Evolutionary conservation across 2,797 vertebrate species (phyloP).

Genomic region (Sebastes wilsoni): DNA sequence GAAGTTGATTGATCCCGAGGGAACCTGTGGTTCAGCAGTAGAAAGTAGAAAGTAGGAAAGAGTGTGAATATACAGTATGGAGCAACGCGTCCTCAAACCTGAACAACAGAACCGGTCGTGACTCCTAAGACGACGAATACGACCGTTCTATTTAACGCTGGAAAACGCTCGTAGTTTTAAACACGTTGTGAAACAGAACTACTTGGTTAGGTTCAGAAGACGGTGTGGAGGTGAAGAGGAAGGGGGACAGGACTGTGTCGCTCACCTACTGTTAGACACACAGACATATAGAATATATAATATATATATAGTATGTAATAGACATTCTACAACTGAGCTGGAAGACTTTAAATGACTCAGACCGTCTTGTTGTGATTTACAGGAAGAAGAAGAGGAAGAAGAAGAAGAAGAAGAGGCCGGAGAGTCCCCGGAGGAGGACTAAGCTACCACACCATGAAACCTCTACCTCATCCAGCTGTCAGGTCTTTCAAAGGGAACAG

Average conservation of each 20-base stretch:
- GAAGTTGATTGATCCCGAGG: not conserved
- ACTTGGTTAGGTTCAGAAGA: too few relatives aligned
- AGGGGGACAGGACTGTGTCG: not conserved
- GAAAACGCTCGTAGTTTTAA: not conserved
- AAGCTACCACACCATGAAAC: slow-evolving; percentile 83
- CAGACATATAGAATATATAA: too few relatives aligned
- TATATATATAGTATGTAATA: too few relatives aligned
- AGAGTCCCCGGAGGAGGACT: slow-evolving; percentile 91
- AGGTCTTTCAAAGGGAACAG: slow-evolving; percentile 94
- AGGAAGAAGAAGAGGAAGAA: slow-evolving; percentile 88
- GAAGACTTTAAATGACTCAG: not conserved
- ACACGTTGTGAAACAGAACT: not conserved
- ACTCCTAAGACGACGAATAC: too few relatives aligned
- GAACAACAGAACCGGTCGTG: not conserved
- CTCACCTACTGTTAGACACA: too few relatives aligned
- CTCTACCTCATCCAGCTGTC: slow-evolving; percentile 97
- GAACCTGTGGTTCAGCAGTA: not conserved
- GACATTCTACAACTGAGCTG: not conserved
- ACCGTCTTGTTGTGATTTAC: slow-evolving; percentile 63
- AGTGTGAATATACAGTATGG: not conserved
- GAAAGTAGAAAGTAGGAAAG: not conserved
- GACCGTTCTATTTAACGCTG: not conserved
- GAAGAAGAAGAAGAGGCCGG: slow-evolving; percentile 86
- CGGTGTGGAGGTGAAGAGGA: not conserved
- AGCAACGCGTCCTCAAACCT: not conserved